Base-by-base conservation (phyloP, 2,888 invertebrate species). In the Tribolium freemani region DNA sequence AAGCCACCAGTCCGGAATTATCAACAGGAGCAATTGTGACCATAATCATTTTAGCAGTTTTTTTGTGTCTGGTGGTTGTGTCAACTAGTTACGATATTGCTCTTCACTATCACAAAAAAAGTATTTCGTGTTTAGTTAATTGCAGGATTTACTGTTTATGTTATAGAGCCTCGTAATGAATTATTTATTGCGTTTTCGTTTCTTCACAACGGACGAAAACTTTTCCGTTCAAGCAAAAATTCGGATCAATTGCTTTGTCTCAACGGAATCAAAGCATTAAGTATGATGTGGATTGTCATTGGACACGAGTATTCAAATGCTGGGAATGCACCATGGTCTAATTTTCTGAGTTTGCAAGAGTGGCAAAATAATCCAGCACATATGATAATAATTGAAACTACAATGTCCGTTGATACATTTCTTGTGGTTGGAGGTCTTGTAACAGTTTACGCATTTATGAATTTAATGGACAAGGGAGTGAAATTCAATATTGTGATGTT, bases 331-430 rank as follows among this genome's bases (percentile, higher is more conserved):
- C 44, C 74, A 4, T 6, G 73, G 5, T 54, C 48, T 3, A 73
- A 73, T 44, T 10, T 54, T 1, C 45, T 45, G 6, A 11, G 10
- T n/a, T 2, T 63, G 6, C 16, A 16, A 16, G 16, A 16, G 16
- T 16, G 16, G 16, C 16, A 16, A 2, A 16, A 16, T 16, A 16
- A 68, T 11, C 21, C 60, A 0, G 60, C 56, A 10, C 72, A 69
- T 16, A 75, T 72, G 50, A 74, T 71, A 31, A 20, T 75, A 46
- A 78, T 87, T 83, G 73, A 88, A 82, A 89, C 85, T 77, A 71
- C 89, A 0, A 84, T 90, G 2, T 88, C 89, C 0, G 91, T 91
- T 0, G 91, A 91, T 69, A 89, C 91, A 0, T 91, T 91, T 83
- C 90, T 91, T 79, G 84, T 89, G 31, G 83, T 91, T 77, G 90